Conservation (phyloP, 2,113 vertebrate species). For the Macrotis lagotis region DNA sequence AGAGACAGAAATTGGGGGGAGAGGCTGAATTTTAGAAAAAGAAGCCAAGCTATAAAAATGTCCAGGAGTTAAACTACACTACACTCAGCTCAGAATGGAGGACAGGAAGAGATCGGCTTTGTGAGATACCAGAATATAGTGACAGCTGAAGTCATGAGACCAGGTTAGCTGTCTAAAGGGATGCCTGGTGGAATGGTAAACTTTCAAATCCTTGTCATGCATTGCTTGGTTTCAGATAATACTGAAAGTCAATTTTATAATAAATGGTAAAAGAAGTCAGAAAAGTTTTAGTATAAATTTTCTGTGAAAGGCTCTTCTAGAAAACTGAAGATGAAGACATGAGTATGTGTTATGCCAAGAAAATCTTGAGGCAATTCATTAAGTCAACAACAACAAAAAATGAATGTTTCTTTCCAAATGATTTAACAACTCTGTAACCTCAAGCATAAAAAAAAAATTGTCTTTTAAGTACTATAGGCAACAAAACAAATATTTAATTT, state of each 20-base stretch:
- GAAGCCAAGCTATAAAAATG: neutral
- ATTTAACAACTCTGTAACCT: neutral
- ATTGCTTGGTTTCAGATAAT: neutral
- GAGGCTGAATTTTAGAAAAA: neutral
- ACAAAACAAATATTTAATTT: conserved; percentile 50
- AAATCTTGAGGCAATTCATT: conserved; percentile 45
- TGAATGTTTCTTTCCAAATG: neutral
- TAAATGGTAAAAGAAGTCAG: neutral
- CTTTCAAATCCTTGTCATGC: neutral
- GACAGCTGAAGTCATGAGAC: neutral
- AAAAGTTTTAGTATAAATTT: neutral
- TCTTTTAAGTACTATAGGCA: conserved; percentile 30
- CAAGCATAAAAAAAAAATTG: conserved; percentile 46
- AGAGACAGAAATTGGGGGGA: neutral
- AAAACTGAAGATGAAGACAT: conserved; percentile 14
- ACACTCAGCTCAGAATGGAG: neutral
- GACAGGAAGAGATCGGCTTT: neutral
- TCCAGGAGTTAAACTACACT: neutral
- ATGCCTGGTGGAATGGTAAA: neutral
- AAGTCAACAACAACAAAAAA: neutral
- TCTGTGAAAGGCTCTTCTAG: conserved; percentile 28
- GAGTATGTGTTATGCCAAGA: conserved; percentile 33
- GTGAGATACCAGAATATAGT: neutral
- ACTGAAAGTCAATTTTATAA: neutral
- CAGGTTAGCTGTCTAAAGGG: neutral